Conservation (phyloP, 2,113 vertebrate species). For the Notothenia rossii region DNA sequence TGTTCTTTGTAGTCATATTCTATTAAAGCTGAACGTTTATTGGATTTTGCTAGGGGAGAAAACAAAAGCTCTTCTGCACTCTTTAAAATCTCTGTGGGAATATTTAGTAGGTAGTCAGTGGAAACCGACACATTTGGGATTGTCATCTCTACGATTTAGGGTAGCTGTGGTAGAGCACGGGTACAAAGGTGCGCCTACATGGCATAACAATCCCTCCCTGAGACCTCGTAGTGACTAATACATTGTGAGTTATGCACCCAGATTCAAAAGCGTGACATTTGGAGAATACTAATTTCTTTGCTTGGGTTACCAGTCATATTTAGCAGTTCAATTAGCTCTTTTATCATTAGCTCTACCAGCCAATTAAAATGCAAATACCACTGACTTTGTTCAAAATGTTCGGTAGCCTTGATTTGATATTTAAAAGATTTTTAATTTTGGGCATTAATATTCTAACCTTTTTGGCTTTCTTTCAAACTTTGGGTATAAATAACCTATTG, state of each 20-base stretch:
- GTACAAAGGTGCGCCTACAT: constrained; percentile 31
- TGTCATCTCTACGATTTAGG: constrained; percentile 20
- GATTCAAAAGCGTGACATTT: constrained; percentile 59
- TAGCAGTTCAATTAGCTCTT: constrained; percentile 50
- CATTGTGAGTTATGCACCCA: constrained; percentile 22
- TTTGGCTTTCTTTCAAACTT: constrained; percentile 6
- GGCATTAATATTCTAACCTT: constrained; percentile 24
- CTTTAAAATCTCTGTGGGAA: constrained; percentile 37
- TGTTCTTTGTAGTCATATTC: constrained; percentile 1
- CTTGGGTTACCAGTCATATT: constrained; percentile 39
- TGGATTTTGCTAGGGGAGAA: constrained; percentile 5
- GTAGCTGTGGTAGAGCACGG: constrained; percentile 18
- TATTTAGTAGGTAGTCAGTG: constrained; percentile 26
- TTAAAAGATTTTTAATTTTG: constrained; percentile 37
- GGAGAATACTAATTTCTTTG: constrained; percentile 50
- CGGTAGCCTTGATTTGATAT: constrained; percentile 20
- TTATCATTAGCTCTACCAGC: constrained; percentile 44
- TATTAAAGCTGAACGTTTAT: constrained; percentile 13
- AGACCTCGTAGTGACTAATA: constrained; percentile 29
- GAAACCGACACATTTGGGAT: constrained; percentile 45
- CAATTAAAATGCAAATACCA: constrained; percentile 61
- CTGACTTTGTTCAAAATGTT: constrained; percentile 30
- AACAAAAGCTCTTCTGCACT: constrained; percentile 35
- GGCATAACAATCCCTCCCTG: constrained; percentile 19
- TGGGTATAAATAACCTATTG: neutral